A percentile compares a stretch with the other conserved stretches of the same genome.
Conservation (phyloP, 2,888 invertebrate genomes). For the Aproaerema taeniolella region DNA sequence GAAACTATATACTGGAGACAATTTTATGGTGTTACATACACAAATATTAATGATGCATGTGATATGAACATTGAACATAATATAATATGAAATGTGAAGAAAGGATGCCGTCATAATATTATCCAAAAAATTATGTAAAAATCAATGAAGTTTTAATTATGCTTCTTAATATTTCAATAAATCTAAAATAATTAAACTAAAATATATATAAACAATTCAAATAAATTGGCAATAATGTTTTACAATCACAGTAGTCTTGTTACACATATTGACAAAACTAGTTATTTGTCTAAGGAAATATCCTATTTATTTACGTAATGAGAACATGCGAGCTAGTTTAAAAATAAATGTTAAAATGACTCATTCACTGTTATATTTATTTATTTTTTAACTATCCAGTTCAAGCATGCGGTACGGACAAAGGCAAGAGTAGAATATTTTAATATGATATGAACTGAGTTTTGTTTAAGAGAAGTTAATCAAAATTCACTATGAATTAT, state of each 20-base stretch:
- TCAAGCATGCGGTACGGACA: slow-evolving; percentile 45
- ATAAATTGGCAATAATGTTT: slow-evolving; percentile 41
- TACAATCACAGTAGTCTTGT: slow-evolving; percentile 52
- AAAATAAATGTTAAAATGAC: slow-evolving; percentile 34
- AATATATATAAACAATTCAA: slow-evolving; percentile 33
- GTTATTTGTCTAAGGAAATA: slow-evolving; percentile 23
- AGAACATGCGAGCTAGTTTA: slow-evolving; percentile 25
- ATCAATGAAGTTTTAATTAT: slow-evolving; percentile 10
- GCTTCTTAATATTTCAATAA: slow-evolving; percentile 22
- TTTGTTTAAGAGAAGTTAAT: no score
- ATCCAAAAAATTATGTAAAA: no score
- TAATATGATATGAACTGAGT: no score
- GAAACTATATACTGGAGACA: background rate
- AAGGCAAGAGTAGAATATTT: background rate
- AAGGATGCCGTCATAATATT: no score
- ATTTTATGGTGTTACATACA: background rate
- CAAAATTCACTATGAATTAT: no score
- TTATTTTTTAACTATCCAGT: slow-evolving; percentile 41
- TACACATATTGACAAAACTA: slow-evolving; percentile 23
- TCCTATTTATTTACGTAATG: slow-evolving; percentile 34
- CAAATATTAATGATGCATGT: slow-evolving; percentile 2
- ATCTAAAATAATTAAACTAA: slow-evolving; percentile 34
- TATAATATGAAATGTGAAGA: no score
- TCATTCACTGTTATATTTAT: slow-evolving; percentile 36
- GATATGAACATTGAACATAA: no score